Evolutionary conservation across 2,113 vertebrate species (phyloP).

Genomic region (Bufo gargarizans): DNA sequence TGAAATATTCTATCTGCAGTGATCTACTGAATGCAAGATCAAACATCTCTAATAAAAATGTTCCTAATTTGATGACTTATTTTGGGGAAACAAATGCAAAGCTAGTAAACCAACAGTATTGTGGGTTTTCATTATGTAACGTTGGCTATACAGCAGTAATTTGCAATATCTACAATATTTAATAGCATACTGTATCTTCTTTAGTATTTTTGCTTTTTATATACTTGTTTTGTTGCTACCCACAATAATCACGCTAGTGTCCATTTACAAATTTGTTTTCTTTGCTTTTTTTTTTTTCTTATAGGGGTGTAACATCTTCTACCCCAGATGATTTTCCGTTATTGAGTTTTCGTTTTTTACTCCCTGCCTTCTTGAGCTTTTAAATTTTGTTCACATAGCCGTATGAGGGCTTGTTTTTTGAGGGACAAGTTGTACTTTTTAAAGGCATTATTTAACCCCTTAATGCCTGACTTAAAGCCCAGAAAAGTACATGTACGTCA

Average conservation of each 20-base stretch:
- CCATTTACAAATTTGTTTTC: neutral
- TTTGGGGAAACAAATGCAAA: neutral
- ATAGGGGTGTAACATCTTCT: too few species aligned
- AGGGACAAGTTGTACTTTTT: too few species aligned
- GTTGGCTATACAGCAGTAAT: neutral
- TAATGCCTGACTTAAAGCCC: too few species aligned
- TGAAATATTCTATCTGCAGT: neutral
- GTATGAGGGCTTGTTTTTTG: too few species aligned
- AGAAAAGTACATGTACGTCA: too few species aligned
- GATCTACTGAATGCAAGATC: neutral
- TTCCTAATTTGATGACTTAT: neutral
- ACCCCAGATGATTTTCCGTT: too few species aligned
- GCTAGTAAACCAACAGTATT: neutral
- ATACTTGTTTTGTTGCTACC: neutral
- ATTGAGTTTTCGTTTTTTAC: too few species aligned
- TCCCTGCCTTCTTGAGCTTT: too few species aligned
- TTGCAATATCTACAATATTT: neutral
- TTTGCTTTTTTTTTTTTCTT: too few species aligned
- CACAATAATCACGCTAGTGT: neutral
- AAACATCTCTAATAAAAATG: neutral
- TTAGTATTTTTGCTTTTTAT: neutral
- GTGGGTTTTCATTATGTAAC: neutral
- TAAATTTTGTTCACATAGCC: too few species aligned
- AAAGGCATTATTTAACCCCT: too few species aligned
- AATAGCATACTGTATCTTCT: neutral